Evolutionary conservation across 2,888 invertebrate species (phyloP).

Genomic region (Arctia plantaginis): DNA sequence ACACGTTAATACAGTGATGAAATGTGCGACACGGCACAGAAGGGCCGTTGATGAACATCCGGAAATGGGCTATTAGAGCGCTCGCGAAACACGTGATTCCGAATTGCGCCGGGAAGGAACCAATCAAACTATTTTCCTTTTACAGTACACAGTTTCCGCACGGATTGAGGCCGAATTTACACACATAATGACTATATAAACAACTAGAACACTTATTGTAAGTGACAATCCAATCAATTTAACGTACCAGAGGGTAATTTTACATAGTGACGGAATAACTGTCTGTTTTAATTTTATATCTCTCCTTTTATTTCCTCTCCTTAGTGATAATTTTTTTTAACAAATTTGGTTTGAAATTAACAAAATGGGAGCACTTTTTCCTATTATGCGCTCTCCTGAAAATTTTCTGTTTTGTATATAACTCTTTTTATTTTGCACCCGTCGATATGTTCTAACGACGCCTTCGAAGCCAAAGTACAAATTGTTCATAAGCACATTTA

Average conservation of each 20-base stretch:
- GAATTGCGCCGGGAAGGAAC: conserved; percentile 26
- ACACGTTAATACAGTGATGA: background rate
- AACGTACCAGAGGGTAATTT: background rate
- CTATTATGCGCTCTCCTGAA: too few relatives aligned
- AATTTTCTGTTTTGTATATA: too few relatives aligned
- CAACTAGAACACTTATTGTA: background rate
- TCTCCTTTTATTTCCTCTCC: background rate
- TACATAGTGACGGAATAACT: background rate
- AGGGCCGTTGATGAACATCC: conserved; percentile 24
- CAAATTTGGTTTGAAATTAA: too few relatives aligned
- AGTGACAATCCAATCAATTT: background rate
- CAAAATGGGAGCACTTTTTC: too few relatives aligned
- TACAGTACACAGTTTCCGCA: background rate
- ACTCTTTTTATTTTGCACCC: too few relatives aligned
- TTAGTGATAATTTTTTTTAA: too few relatives aligned
- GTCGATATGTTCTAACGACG: too few relatives aligned
- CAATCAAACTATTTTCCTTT: conserved; percentile 29
- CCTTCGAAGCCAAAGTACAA: too few relatives aligned
- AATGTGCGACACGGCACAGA: background rate
- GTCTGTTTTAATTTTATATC: background rate
- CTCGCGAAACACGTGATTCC: conserved; percentile 16
- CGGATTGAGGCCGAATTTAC: background rate
- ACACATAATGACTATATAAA: background rate
- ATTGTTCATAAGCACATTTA: too few relatives aligned
- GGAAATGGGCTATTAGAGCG: conserved; percentile 32